Percentiles rank a stretch among this genome's conserved stretches.
These are phyloP conservation scores for Chloroceryle amazona DNA, from an alignment of 2,797 vertebrate species.

Conservation along the genomic window DNA sequence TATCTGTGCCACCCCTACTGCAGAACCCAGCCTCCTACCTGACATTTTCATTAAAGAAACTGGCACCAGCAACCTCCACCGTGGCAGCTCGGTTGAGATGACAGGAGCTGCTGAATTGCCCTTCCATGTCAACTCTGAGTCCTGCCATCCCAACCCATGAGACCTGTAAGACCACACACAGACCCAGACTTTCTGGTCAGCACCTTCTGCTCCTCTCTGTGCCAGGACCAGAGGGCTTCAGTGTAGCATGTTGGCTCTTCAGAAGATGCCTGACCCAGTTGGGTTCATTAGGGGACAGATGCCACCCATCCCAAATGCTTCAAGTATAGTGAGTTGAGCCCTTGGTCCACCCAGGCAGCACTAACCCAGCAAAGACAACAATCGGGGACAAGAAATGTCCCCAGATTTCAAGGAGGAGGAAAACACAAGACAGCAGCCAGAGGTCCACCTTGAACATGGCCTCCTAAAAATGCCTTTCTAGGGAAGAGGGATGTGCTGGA, in stretches of 20 bases:
- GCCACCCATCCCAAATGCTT: background rate
- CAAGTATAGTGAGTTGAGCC: fast-evolving
- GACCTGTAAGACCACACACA: fast-evolving
- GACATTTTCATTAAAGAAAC: fast-evolving
- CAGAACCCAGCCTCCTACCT: background rate
- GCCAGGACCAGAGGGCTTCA: background rate
- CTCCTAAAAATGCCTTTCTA: background rate
- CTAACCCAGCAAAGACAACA: background rate
- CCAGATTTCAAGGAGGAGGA: background rate
- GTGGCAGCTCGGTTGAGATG: fast-evolving
- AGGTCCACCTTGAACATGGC: fast-evolving
- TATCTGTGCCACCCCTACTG: background rate
- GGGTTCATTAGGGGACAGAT: background rate
- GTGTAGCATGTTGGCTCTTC: background rate
- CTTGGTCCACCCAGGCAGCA: background rate
- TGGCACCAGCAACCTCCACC: background rate
- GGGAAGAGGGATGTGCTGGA: background rate
- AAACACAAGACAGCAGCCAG: background rate
- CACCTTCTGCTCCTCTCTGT: background rate
- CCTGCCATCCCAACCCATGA: fast-evolving
- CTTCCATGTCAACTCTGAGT: background rate
- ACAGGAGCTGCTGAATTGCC: background rate
- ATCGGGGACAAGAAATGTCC: background rate
- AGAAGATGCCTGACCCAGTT: background rate
- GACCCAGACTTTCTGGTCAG: background rate